Percentiles rank a stretch among this genome's conserved stretches.
Conservation (phyloP, 1,140 invertebrate species). For the Neoseiulus cucumeris region DNA sequence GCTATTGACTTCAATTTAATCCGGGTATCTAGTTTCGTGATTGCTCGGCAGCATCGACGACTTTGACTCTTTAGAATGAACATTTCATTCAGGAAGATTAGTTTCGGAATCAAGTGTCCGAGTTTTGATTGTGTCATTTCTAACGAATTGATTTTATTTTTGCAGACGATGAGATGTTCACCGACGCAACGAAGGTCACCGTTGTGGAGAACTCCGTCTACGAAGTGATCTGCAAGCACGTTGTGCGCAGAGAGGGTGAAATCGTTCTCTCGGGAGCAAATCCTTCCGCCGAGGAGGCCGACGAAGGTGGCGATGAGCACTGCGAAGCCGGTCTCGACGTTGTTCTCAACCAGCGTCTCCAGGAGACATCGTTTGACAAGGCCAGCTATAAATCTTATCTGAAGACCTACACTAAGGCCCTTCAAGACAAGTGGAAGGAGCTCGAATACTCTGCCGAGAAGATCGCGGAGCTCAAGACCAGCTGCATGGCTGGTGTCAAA, state of each 20-base stretch:
- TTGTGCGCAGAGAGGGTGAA: slow-evolving; percentile 52
- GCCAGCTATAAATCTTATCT: slow-evolving; percentile 65
- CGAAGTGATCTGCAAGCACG: slow-evolving; percentile 69
- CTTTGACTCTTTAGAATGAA: too few relatives aligned
- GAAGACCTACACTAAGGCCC: slow-evolving; percentile 89
- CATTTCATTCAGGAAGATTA: too few relatives aligned
- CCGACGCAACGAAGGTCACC: slow-evolving; percentile 87
- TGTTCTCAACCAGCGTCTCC: slow-evolving; percentile 71
- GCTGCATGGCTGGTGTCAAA: slow-evolving; percentile 88
- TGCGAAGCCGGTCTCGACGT: slow-evolving; percentile 69
- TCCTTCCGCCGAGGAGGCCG: slow-evolving; percentile 61
- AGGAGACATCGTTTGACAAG: slow-evolving; percentile 46
- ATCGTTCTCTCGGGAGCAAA: slow-evolving; percentile 65
- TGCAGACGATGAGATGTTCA: slow-evolving; percentile 90
- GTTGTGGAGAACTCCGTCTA: slow-evolving; percentile 78
- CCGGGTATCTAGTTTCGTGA: too few relatives aligned
- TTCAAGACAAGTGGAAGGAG: slow-evolving; percentile 59
- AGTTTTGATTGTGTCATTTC: too few relatives aligned
- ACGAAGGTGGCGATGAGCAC: slow-evolving; percentile 54
- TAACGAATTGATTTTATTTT: slow-evolving; percentile 21
- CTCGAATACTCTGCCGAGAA: slow-evolving; percentile 33
- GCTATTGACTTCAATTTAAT: too few relatives aligned
- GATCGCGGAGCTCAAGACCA: slow-evolving; percentile 43
- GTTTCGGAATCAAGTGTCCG: too few relatives aligned
- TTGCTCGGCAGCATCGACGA: too few relatives aligned